Base-by-base conservation (phyloP, 2,113 vertebrate species). In the Rhinolophus sinicus region DNA sequence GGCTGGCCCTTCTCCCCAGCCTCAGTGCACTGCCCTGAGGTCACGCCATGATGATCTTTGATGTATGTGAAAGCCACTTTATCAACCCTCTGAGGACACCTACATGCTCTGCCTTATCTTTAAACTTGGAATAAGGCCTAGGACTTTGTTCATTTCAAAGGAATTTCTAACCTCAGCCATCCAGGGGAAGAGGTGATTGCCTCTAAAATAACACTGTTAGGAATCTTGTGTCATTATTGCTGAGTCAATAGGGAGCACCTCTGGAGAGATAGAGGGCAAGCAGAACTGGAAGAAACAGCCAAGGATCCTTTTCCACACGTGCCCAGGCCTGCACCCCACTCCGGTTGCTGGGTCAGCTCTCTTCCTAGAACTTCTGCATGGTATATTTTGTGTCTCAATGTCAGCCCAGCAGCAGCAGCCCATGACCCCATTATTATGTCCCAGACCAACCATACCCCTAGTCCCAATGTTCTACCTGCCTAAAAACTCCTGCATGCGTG, bases 141-240 rank as follows among this genome's bases (percentile, higher is more conserved):
- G 12, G 19, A 88, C 14, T 54, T 81, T 58, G 26, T 52, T 93
- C 13, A 76, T 60, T 88, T 88, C 35, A 28, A 82, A 82, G 69
- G 15, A 95, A 47, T 67, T 93, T 89, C 72, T 72, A 30, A 40
- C 52, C 52, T 82, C 28, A 72, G 72, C n/a, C 87, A 73, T 92
- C 21, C 38, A 72, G 35, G 18, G 18, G 30, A 58, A 65, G 56
- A 87, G 33, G 11, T 5, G 19, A 30, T 81, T 93, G 40, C 54
- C 38, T 94, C 81, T 76, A 70, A 80, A 81, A 91, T 50, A 33
- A 72, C 47, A 30, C 18, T 30, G 0, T 69, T 92, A 44, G 35
- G 19, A 92, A 76, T 76, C 52, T 24, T 5, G 5, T 16, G 33
- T 81, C 21, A 21, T 64, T 35, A 38, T 6, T 58, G 44, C 58